phyloP scores from a whole-genome alignment of 2,888 invertebrate species.

The Drosophila fungiperda region DNA sequence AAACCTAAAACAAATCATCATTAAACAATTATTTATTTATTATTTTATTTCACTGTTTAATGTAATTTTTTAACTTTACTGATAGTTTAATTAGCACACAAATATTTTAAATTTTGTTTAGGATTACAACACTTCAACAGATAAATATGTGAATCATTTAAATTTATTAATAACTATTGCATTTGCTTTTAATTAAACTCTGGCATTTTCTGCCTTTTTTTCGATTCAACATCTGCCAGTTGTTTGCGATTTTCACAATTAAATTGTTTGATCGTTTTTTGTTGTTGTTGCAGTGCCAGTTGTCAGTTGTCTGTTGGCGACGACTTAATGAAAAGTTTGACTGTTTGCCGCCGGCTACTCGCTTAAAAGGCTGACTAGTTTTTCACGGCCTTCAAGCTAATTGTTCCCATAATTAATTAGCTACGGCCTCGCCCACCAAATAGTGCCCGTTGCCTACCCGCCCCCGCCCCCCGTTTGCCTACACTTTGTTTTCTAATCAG shows the following conservation, averaged over 20 bases:
- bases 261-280: constrained; percentile 67
- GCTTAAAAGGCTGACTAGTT: constrained; percentile 46
- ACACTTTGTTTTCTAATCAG: not conserved
- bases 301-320: constrained; percentile 20
- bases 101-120: not conserved
- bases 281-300: constrained; percentile 1
- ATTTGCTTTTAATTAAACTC: not conserved
- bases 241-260: constrained; percentile 68
- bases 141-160: not conserved
- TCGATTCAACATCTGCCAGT: constrained; percentile 13
- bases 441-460: not conserved
- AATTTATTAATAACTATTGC: not conserved
- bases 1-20: not conserved
- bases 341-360: constrained; percentile 2
- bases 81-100: not conserved
- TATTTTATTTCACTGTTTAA: too few relatives aligned
- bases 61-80: not conserved
- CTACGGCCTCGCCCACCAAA: constrained; percentile 21
- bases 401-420: constrained; percentile 60
- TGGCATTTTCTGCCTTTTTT: not conserved
- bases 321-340: constrained; percentile 51
- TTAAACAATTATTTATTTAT: too few relatives aligned
- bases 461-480: not conserved
- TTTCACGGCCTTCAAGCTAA: constrained; percentile 41
- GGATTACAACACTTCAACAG: not conserved